Base-by-base conservation (phyloP, 2,113 vertebrate genomes). In the Pachyramphus minor region DNA sequence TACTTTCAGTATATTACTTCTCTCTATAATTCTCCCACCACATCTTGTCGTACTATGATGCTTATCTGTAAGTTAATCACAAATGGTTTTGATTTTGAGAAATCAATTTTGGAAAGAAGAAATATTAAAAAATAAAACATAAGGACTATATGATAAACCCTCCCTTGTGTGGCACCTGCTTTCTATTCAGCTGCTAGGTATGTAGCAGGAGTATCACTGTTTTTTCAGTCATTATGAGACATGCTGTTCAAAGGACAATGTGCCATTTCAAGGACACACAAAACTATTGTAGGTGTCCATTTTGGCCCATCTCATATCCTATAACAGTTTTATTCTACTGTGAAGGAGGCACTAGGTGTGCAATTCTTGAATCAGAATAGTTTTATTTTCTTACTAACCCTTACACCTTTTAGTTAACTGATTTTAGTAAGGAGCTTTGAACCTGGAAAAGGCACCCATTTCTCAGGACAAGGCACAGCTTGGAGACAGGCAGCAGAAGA, bases 121-220 rank as follows among this genome's bases (percentile, higher is more conserved):
- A 93, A 49, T 31, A 66, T 7, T 35, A 14, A 37, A 85, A 58
- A 15, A 39, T 9, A 41, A 47, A 60, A 18, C 2, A 4, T 14
- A 86, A 72, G 8, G 66, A 42, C 60, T 74, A 5, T 15, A 45
- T 45, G 35, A 53, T 28, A 45, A 76, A 27, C 8, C 11, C 3
- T 0, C 0, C 1, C 22, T 44, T 63, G 49, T n/a, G 37, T 37
- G 71, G 63, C 52, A 82, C 24, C 42, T 56, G 69, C n/a, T 8
- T 85, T 69, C 35, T 81, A 1, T 42, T 89, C 42, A 71, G 52
- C 28, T 67, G 47, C 16, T 62, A 49, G 35, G 10, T 41, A 25
- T 0, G 0, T 17, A 79, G 52, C 72, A 85, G 19, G 45, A 20
- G 7, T 59, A 53, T 31, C 44, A 37, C 13, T 35, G 8, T 60